Percentiles rank a stretch among this genome's conserved stretches.
Conservation (phyloP, 2,113 vertebrate species). For the Malaclemys terrapin region DNA sequence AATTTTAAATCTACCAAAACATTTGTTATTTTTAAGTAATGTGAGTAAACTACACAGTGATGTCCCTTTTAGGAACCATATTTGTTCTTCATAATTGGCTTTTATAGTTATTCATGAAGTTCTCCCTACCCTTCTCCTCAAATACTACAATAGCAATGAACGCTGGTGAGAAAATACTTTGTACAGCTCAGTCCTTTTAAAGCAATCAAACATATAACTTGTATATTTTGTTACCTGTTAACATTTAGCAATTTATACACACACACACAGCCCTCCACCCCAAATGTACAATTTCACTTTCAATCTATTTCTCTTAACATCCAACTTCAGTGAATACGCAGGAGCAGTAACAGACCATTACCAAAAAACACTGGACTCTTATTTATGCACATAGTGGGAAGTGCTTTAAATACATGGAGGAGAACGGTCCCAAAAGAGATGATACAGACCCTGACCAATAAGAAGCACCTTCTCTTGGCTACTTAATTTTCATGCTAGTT, state of each 20-base stretch:
- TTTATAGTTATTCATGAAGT: neutral
- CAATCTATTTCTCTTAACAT: neutral
- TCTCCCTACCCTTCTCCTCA: neutral
- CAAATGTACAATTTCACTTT: neutral
- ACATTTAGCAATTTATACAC: neutral
- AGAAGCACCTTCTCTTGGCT: neutral
- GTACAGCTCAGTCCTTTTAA: neutral
- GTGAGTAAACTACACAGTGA: neutral
- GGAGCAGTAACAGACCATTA: neutral
- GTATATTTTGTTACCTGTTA: neutral
- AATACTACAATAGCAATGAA: rapidly evolving
- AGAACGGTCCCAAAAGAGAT: neutral
- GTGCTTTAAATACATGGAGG: neutral
- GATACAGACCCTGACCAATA: neutral
- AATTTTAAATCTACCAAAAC: neutral
- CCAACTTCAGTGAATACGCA: neutral
- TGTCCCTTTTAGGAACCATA: neutral
- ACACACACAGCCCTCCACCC: neutral
- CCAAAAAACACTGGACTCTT: neutral
- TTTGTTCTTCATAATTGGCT: neutral
- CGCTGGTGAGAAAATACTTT: neutral
- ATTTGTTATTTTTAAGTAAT: neutral
- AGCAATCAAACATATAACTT: neutral
- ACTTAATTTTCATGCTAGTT: neutral
- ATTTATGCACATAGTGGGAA: neutral